These are phyloP conservation scores for Halcyon chelicuti DNA, from an alignment of 2,797 vertebrate species.

Conservation along the genomic window DNA sequence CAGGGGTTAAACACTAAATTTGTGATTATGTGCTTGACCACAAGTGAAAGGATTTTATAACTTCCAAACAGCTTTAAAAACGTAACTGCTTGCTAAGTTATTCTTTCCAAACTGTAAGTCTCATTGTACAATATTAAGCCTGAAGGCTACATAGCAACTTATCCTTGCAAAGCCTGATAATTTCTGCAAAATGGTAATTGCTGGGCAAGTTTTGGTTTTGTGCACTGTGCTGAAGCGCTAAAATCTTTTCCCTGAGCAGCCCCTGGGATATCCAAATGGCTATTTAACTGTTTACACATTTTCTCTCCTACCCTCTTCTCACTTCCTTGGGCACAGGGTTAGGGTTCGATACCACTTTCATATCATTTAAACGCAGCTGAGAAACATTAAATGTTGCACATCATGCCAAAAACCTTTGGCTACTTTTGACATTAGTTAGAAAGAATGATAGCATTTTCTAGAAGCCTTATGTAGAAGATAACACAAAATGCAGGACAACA, in stretches of 20 bases:
- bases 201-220: neutral
- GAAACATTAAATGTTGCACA: neutral
- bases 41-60: neutral
- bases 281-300: neutral
- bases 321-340: neutral
- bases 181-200: neutral
- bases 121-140: neutral
- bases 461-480: neutral
- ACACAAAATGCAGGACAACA: neutral
- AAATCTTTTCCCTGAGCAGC: neutral
- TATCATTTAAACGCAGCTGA: neutral
- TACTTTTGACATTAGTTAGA: neutral
- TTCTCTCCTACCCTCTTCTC: neutral
- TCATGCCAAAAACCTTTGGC: neutral
- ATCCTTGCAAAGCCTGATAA: neutral
- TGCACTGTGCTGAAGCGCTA: neutral
- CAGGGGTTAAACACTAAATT: neutral
- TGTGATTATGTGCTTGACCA: neutral
- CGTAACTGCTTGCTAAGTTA: neutral
- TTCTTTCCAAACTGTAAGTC: neutral
- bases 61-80: neutral
- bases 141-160: neutral
- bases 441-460: neutral
- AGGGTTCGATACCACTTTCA: neutral
- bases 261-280: rapidly evolving